phyloP scores from a whole-genome alignment of 2,113 vertebrate genomes.

The Apteryx owenii region DNA sequence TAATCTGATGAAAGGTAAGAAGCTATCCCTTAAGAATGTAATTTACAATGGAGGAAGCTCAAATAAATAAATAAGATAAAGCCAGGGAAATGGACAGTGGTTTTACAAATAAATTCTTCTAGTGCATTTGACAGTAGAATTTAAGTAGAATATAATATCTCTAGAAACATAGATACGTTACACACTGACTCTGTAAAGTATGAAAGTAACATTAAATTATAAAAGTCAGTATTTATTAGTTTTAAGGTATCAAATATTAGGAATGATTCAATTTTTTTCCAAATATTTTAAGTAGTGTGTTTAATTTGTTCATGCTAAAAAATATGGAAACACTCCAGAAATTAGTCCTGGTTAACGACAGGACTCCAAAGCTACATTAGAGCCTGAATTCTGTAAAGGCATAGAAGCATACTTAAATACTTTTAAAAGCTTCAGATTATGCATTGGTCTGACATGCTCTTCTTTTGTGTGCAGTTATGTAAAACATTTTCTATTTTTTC shows the following conservation, averaged over 20 bases:
- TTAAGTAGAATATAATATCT: neutral
- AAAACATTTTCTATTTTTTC: neutral
- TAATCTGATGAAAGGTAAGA: conserved; percentile 32
- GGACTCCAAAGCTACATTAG: neutral
- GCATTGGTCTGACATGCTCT: neutral
- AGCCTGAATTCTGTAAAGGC: neutral
- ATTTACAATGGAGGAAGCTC: neutral
- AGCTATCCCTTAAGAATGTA: neutral
- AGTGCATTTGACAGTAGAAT: neutral
- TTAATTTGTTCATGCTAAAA: neutral
- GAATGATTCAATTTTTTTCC: neutral
- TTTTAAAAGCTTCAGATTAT: neutral
- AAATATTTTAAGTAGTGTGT: neutral
- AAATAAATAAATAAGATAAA: conserved; percentile 2
- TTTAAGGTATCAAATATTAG: neutral
- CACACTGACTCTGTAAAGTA: neutral
- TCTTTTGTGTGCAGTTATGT: neutral
- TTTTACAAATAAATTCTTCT: neutral
- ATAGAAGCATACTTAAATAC: neutral
- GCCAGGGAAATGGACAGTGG: neutral
- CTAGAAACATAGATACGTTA: neutral
- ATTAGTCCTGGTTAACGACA: neutral
- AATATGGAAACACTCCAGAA: neutral
- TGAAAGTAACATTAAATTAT: neutral
- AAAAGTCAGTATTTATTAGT: neutral